Base-by-base conservation (phyloP, 2,113 vertebrate genomes). In the Anser cygnoides region DNA sequence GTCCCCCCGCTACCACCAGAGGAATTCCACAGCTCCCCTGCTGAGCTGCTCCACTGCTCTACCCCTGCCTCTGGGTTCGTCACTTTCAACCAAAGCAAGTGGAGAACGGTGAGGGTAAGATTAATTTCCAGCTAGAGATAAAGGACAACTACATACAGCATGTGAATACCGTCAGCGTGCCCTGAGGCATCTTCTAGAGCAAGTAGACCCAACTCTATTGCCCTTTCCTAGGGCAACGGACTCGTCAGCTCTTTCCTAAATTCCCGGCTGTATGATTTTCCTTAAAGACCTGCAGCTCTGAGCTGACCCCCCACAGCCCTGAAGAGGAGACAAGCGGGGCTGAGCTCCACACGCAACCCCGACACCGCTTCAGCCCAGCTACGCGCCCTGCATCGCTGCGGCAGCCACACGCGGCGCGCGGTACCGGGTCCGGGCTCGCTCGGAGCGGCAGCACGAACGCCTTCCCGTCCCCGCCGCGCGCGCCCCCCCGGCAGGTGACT, bases 221-320 rank as follows among this genome's bases (percentile, higher is more conserved):
- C 6, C 13, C 37, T 66, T 29, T 67, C 61, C 11, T 9, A 71
- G 25, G 44, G 68, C 5, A 39, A 62, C 11, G 31, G 22, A 55
- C 37, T 84, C 62, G 71, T n/a, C 78, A 75, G 62, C 19, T 72
- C 41, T 33, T 71, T 75, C 23, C 71, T 43, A n/a, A 21, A 75
- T n/a, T 22, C 4, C 19, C 66, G 46, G 20, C 29, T 5, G 8
- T 0, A 0, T 59, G 26, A 31, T 31, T 83, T 74, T 67, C 57
- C 84, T 44, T 44, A 54, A 73, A 82, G 25, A 41, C 21, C 70
- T 57, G 35, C 35, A 81, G 81, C 78, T 89, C 85, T 81, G 61
- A 81, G 66, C 28, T 10, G 28, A 67, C 16, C 35, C 15, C 26
- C 68, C 63, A 23, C 23, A 90, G 55, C 61, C 41, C 74, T 22